A percentile compares a stretch with the other conserved stretches of the same genome.
Conservation (phyloP, 2,797 vertebrate species). For the Propithecus perrieri region DNA sequence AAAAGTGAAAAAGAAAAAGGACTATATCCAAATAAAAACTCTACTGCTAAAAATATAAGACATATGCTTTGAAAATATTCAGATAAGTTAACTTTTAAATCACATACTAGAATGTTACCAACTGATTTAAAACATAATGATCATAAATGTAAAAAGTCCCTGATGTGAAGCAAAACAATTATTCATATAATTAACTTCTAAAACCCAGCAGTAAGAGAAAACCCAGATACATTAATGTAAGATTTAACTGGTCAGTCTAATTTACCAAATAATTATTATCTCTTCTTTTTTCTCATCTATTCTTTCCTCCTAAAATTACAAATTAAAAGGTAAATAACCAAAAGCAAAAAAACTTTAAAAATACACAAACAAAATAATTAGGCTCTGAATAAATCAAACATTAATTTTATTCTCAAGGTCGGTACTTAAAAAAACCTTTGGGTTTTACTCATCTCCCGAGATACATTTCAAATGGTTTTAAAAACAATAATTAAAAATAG, state of each 20-base stretch:
- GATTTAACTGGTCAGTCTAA: conserved; percentile 35
- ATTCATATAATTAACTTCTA: conserved; percentile 15
- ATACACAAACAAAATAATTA: conserved; percentile 37
- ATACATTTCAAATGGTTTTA: not conserved
- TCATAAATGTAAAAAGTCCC: not conserved
- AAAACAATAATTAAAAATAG: conserved; percentile 38
- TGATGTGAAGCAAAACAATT: conserved; percentile 22
- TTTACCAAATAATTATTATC: not conserved
- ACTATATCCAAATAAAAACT: conserved; percentile 11
- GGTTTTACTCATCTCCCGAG: not conserved
- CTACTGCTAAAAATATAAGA: conserved; percentile 37
- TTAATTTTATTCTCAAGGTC: conserved; percentile 4
- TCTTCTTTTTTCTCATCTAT: not conserved
- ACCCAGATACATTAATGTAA: conserved; percentile 33
- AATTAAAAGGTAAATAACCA: conserved; percentile 46
- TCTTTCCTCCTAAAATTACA: conserved; percentile 34
- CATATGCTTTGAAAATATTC: conserved; percentile 11
- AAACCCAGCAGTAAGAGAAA: conserved; percentile 24
- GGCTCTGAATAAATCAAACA: conserved; percentile 33
- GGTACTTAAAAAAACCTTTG: conserved; percentile 14
- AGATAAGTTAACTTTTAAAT: not conserved
- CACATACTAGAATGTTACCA: not conserved
- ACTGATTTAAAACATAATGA: conserved; percentile 40
- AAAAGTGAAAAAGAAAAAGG: conserved; percentile 6
- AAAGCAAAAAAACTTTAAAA: conserved; percentile 34